Evolutionary conservation across 2,797 vertebrate species (phyloP), one percentile per base, ranked within the genome.

Genomic region (Notamacropus eugenii): DNA sequence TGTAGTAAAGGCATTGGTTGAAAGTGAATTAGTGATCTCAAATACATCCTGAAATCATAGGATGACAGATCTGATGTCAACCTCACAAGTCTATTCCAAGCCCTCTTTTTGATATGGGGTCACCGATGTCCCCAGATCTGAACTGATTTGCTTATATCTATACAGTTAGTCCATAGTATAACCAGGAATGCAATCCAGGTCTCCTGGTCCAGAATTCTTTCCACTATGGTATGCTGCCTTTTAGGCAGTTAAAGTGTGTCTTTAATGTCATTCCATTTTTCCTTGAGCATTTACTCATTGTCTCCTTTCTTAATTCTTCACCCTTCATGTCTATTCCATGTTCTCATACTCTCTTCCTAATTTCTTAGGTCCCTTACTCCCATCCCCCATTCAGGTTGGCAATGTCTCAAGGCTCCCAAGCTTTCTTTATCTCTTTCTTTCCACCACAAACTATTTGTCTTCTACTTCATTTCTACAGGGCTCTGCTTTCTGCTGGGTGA

Each of bases 11-110:
- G 34, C 34, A 0, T 5, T 94, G 55, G 13, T 50, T 92, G 34
- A 74, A 95, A 96, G 57, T 91, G 87, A 93, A 95, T 74, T n/a
- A 54, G 59, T 56, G 10, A 12, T 31, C 54, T 29, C 91, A 13
- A 54, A 40, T 62, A 34, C 52, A 96, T 8, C 27, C 46, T 74
- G 95, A 57, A 74, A 93, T 55, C 95, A 94, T 91, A 2, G 62
- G 93, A 91, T 82, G 67, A 54, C 54, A 91, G 28, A 92, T 52
- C 58, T 91, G 28, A 54, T 96, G 91, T 14, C 28, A 59, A 62
- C 56, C 1, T 50, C 28, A 94, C 91, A 67, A 93, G 28, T 40
- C 46, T 87, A 50, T 52, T 67, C 12, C 40, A 62, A 54, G n/a
- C 22, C 14, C 24, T 58, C 13, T 24, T 92, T 92, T 96, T 94